These are phyloP conservation scores for Forbesichthys papilliferus DNA, from an alignment of 2,113 vertebrate genomes.

Conservation along the genomic window DNA sequence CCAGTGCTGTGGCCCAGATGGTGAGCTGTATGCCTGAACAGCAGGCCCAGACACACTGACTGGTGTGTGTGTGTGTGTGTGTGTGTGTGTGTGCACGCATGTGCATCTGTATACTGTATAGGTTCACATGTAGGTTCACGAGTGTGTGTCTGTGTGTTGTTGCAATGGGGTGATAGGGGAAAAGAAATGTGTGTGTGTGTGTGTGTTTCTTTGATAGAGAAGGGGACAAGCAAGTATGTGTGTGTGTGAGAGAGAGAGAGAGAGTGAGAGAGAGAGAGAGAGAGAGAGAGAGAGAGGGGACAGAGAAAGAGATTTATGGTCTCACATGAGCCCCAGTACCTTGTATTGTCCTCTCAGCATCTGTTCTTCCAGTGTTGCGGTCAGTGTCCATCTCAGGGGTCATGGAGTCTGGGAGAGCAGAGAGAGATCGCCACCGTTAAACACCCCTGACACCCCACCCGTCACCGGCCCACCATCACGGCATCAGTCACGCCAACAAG, in stretches of 20 bases:
- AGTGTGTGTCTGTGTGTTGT: neutral
- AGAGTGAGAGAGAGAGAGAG: conserved; percentile 30
- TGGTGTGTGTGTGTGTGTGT: conserved; percentile 79
- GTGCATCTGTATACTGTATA: neutral
- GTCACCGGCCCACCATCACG: conserved; percentile 63
- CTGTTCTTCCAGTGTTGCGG: conserved; percentile 98
- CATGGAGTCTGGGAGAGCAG: conserved; percentile 93
- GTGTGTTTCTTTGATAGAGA: neutral
- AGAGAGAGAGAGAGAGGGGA: conserved; percentile 56
- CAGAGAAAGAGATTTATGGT: conserved; percentile 86
- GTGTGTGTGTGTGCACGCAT: neutral
- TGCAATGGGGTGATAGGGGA: too few relatives aligned
- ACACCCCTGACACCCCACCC: conserved; percentile 74
- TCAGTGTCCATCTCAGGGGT: conserved; percentile 99
- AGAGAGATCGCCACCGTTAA: conserved; percentile 86
- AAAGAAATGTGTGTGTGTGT: conserved; percentile 17
- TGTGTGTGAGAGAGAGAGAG: neutral
- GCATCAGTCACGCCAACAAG: conserved; percentile 48
- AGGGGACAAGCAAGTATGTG: conserved; percentile 38
- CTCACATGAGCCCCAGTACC: conserved; percentile 95
- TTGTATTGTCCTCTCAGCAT: conserved; percentile 99
- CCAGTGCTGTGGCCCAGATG: conserved; percentile 98
- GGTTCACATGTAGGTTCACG: neutral
- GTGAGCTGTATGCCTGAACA: conserved; percentile 96
- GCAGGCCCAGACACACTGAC: conserved; percentile 91